Base-by-base conservation (phyloP, 2,113 vertebrate genomes). In the Peromyscus polionotus region DNA sequence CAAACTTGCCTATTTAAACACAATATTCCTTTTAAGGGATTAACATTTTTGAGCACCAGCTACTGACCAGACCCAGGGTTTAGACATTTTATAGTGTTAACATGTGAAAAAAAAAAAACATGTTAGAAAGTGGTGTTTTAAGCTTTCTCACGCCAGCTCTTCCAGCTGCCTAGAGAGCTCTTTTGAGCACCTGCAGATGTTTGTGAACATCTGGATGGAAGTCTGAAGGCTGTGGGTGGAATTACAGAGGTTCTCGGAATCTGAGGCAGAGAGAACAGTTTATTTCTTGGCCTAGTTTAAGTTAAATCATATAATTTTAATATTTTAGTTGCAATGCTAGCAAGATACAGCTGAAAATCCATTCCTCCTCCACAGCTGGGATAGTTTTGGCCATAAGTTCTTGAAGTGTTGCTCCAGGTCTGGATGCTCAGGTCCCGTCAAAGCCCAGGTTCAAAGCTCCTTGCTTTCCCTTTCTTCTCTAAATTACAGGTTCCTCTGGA, bases 321-420 rank as follows among this genome's bases (percentile, higher is more conserved):
- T 54, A 67, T 88, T 95, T 96, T 85, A 54, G 85, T 92, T 94
- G 91, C 36, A 85, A 39, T 67, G 39, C 75, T 79, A 65, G 24
- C 24, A 92, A 84, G 51, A 16, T 42, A 17, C 12, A 80, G 19
- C 72, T 81, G 63, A 91, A 90, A 90, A 61, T 61, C 20, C 13
- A 59, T 72, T 91, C 51, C 31, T 75, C 5, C 51, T 93, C 11
- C 31, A 5, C 48, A 81, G 22, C n/a, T 63, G 26, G 80, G 63
- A 84, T 36, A 67, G n/a, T 90, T 93, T 90, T 93, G 76, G 79
- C 28, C 24, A 59, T 3, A 20, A 85, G 11, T 3, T 8, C 33
- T 67, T 67, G 1, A 42, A 76, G 16, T 68, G 39, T n/a, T 88
- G 22, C 7, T 89, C 72, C 36, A 39, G 39, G 88, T 91, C n/a